Conservation (phyloP, 2,888 invertebrate species). For the Melipona beecheii region DNA sequence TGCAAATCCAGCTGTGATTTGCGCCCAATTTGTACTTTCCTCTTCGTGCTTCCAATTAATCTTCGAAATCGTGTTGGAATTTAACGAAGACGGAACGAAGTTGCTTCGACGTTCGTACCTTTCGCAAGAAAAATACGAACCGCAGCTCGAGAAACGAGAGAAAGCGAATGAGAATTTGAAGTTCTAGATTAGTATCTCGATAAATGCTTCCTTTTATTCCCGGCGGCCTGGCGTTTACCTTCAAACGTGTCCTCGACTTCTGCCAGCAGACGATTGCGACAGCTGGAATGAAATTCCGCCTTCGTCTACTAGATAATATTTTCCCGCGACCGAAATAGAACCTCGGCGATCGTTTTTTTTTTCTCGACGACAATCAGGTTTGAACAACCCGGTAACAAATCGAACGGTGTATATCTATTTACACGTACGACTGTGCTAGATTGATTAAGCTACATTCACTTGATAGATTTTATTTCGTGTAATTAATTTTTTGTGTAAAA, state of each 20-base stretch:
- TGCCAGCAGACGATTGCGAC: conserved; percentile 16
- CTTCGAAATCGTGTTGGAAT: neutral
- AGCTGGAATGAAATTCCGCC: conserved; percentile 20
- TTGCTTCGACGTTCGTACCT: neutral
- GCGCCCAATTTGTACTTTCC: neutral
- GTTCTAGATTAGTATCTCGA: neutral
- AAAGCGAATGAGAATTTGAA: neutral
- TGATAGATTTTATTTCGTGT: no score
- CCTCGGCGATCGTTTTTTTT: neutral
- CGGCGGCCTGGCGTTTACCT: conserved; percentile 10
- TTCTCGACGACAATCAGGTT: neutral
- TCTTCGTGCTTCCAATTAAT: neutral
- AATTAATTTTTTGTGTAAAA: no score
- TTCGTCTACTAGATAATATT: conserved; percentile 16
- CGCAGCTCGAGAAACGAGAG: neutral
- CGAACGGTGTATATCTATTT: neutral
- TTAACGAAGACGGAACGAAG: neutral
- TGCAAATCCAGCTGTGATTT: no score
- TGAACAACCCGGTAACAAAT: neutral
- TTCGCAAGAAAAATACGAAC: neutral
- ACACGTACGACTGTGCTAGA: no score
- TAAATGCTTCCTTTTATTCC: neutral
- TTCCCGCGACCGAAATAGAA: conserved; percentile 10
- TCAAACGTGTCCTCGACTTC: conserved; percentile 24
- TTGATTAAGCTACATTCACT: neutral